Percentiles rank a stretch among this genome's conserved stretches.
Evolutionary conservation across 2,113 vertebrate genomes (phyloP).

Genomic region (Azemiops feae): DNA sequence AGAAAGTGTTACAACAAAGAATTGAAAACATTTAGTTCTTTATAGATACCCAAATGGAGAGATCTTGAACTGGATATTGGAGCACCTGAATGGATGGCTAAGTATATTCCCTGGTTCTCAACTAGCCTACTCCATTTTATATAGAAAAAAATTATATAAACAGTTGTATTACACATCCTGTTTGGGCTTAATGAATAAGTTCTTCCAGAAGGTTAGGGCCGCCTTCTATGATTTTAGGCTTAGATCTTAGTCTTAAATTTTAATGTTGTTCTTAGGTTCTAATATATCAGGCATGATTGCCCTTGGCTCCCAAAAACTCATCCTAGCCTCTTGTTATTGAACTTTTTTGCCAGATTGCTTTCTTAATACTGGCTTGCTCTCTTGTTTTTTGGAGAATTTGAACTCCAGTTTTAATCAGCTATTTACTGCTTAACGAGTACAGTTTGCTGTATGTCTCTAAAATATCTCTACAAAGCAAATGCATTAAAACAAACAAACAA

Average conservation of each 20-base stretch:
- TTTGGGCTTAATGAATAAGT: not conserved
- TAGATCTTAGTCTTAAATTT: not conserved
- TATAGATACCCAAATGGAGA: not conserved
- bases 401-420: not conserved
- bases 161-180: not conserved
- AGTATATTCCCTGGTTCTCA: not conserved
- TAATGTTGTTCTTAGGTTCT: not conserved
- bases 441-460: not conserved
- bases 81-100: too few species aligned
- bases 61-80: not conserved
- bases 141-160: not conserved
- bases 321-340: not conserved
- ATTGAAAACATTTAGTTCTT: not conserved
- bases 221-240: not conserved
- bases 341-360: not conserved
- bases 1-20: not conserved
- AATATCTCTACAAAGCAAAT: not conserved
- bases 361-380: not conserved
- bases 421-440: not conserved
- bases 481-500: not conserved
- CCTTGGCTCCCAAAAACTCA: not conserved
- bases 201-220: not conserved
- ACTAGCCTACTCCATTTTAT: not conserved
- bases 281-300: not conserved
- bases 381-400: not conserved